These are phyloP conservation scores for Synergus gifuensis DNA, from an alignment of 2,888 invertebrate genomes.

Conservation along the genomic window DNA sequence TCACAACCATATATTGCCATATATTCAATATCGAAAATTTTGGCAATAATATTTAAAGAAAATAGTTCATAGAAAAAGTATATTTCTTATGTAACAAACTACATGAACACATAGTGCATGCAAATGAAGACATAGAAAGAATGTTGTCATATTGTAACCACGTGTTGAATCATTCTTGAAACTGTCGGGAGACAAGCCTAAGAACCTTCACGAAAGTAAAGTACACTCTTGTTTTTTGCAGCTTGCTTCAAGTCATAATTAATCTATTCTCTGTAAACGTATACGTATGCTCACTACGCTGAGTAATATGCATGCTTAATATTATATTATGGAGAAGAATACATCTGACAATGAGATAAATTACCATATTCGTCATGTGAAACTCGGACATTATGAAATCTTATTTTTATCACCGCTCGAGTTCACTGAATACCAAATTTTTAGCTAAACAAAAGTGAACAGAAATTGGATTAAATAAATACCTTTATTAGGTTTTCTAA, in stretches of 20 bases:
- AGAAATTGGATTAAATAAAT: constrained; percentile 39
- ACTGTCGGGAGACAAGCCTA: neutral
- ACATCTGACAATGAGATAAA: neutral
- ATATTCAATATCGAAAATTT: too few species aligned
- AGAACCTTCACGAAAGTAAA: constrained; percentile 30
- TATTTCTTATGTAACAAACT: too few species aligned
- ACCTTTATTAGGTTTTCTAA: constrained; percentile 57
- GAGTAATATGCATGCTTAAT: neutral
- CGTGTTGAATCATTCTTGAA: constrained; percentile 28
- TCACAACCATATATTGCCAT: too few species aligned
- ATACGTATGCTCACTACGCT: neutral
- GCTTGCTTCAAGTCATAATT: constrained; percentile 1
- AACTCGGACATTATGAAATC: neutral
- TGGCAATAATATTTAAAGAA: too few species aligned
- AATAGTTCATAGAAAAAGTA: too few species aligned
- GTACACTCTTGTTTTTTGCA: constrained; percentile 21
- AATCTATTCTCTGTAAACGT: constrained; percentile 3
- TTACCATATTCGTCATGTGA: neutral
- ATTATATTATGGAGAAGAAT: neutral
- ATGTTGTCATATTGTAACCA: constrained; percentile 16
- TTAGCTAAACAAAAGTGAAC: neutral
- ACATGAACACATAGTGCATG: neutral
- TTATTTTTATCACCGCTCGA: neutral
- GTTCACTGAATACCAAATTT: neutral
- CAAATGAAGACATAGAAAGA: constrained; percentile 8